Percentiles rank a stretch among this genome's conserved stretches.
Evolutionary conservation across 2,797 vertebrate genomes (phyloP).

Genomic region (Notolepis coatsorum): DNA sequence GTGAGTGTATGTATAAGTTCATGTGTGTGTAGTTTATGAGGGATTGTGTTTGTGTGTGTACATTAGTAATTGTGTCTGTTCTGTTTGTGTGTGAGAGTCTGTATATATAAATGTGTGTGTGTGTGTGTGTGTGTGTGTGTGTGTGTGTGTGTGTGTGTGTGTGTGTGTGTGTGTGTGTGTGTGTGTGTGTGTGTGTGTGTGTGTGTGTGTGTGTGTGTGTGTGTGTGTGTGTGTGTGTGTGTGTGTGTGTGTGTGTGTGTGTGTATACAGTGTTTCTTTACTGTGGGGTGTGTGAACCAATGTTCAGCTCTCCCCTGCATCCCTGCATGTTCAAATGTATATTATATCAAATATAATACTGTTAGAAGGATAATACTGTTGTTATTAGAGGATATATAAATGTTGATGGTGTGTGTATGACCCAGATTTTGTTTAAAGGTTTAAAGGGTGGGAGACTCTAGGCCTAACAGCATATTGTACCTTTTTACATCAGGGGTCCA

Average conservation of each 20-base stretch:
- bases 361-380: too few species aligned
- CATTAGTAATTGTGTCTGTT: conserved; percentile 10
- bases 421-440: too few species aligned
- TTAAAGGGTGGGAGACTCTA: too few species aligned
- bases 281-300: conserved; percentile 65
- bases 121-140: background rate
- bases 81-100: conserved; percentile 1
- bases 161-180: conserved; percentile 8
- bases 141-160: conserved; percentile 6
- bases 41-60: conserved; percentile 8
- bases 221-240: too few species aligned
- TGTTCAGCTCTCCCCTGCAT: conserved; percentile 55
- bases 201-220: conserved; percentile 5
- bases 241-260: too few species aligned
- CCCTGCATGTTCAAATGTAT: conserved; percentile 65
- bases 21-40: conserved; percentile 43
- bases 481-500: too few species aligned
- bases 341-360: too few species aligned
- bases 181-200: background rate
- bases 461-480: too few species aligned
- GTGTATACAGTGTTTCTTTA: conserved; percentile 26
- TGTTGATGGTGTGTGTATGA: too few species aligned
- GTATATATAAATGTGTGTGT: conserved; percentile 1
- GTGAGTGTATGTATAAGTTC: conserved; percentile 34
- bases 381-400: too few species aligned